Evolutionary conservation across 2,797 vertebrate species (phyloP).

Genomic region (Nothura maculosa): DNA sequence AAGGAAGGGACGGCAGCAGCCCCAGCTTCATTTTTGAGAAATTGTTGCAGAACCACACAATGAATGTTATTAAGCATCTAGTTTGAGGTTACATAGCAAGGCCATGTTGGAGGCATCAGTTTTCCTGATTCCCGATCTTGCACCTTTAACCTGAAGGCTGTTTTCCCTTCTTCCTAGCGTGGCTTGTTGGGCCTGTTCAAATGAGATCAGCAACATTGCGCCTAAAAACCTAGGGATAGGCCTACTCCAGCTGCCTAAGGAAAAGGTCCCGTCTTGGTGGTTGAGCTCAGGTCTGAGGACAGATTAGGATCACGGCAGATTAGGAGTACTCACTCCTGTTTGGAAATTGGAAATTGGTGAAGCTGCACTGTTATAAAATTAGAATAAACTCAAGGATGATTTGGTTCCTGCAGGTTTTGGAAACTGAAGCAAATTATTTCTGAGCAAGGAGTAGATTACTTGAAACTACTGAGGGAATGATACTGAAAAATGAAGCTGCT

Average conservation of each 20-base stretch:
- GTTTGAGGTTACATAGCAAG: neutral
- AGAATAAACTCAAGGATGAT: neutral
- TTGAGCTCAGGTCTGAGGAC: neutral
- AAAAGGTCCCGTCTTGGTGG: neutral
- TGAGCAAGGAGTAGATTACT: neutral
- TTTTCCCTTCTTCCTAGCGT: neutral
- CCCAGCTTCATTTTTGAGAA: neutral
- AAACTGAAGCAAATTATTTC: neutral
- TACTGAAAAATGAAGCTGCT: neutral
- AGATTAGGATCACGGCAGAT: neutral
- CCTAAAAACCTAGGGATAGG: neutral
- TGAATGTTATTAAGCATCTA: rapidly evolving
- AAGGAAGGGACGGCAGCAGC: neutral
- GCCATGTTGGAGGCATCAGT: neutral
- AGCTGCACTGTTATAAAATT: neutral
- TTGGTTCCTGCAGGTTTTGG: neutral
- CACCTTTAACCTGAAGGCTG: neutral
- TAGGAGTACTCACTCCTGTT: neutral
- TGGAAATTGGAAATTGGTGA: neutral
- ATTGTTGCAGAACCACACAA: neutral
- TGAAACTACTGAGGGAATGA: neutral
- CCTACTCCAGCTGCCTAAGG: neutral
- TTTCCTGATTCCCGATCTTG: neutral
- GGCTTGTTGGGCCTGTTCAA: neutral
- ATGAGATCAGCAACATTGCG: neutral